A percentile compares a stretch with the other conserved stretches of the same genome.
Evolutionary conservation across 2,888 invertebrate species (phyloP).

Genomic region (Pollenia labialis): DNA sequence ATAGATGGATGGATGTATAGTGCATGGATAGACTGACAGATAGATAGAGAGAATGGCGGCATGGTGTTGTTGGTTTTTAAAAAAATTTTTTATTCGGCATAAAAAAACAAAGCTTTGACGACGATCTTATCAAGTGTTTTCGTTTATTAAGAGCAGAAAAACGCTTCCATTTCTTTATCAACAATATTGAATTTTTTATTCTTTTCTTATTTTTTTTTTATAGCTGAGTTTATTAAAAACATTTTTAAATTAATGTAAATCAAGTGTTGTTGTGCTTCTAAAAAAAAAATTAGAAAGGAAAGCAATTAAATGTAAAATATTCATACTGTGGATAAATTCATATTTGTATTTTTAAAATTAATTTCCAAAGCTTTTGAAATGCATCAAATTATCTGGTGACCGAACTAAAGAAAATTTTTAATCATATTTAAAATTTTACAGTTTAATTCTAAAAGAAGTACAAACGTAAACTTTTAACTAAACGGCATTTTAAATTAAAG

Average conservation of each 20-base stretch:
- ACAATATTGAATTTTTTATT: conserved; percentile 28
- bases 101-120: conserved; percentile 54
- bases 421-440: too few relatives aligned
- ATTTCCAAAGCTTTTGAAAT: conserved; percentile 27
- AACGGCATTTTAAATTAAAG: too few relatives aligned
- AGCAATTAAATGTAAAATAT: background rate
- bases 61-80: background rate
- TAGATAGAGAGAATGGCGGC: conserved; percentile 16
- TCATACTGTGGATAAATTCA: background rate
- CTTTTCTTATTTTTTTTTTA: background rate
- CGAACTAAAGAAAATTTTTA: too few relatives aligned
- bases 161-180: conserved; percentile 47
- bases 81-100: background rate
- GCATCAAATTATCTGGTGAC: conserved; percentile 12
- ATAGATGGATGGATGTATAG: conserved; percentile 25
- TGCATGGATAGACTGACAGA: background rate
- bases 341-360: background rate
- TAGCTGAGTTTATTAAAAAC: background rate
- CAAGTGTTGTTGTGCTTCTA: conserved; percentile 52
- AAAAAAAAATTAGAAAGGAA: background rate
- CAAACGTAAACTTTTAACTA: too few relatives aligned
- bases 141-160: conserved; percentile 52
- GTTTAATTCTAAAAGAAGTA: too few relatives aligned
- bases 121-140: conserved; percentile 68
- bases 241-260: conserved; percentile 58